Base-by-base conservation (phyloP, 1,140 invertebrate genomes). In the Scaptomyza montana region DNA sequence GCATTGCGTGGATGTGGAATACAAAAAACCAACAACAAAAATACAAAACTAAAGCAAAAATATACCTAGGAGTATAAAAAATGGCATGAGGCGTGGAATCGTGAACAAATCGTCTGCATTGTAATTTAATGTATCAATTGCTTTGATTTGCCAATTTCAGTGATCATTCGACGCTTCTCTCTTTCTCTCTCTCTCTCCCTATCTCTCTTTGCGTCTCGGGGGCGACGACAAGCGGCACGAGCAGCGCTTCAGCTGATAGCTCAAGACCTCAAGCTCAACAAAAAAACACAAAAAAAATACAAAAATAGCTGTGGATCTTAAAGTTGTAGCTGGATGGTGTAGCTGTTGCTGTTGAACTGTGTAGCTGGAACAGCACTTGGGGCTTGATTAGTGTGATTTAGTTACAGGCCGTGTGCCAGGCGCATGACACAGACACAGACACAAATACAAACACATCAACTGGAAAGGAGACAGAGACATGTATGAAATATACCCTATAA, bases 121-220 rank as follows among this genome's bases (percentile, higher is more conserved):
- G 84, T 89, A 89, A 89, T 89, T 89, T 89, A 89, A 89, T 89
- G 84, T 89, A 89, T 89, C 84, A 89, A 89, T 89, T 89, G 84
- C 85, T 89, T 89, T 89, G 84, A 89, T 89, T 89, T 89, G 84
- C 85, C 84, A 89, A 89, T 89, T 89, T 89, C 77, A 68, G 66
- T 79, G 84, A 80, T 81, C 70, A 73, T 50, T 73, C 70, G 64
- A 73, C 70, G 70, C 64, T 60, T 65, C 55, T 25, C 57, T n/a
- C 19, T 21, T 16, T 39, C 25, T 28, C n/a, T n/a, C 46, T 39
- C 45, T 33, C 30, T 21, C 39, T 47, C 54, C 43, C 46, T 39
- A 25, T 30, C 13, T 19, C 39, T 47, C 59, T 47, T 53, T 67
- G 75, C 67, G 75, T 89, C 66, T 63, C 71, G 82, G 78, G 77